A percentile compares a stretch with the other conserved stretches of the same genome.
These are phyloP conservation scores for Achlya flavicornis DNA, from an alignment of 2,888 invertebrate genomes.

Conservation along the genomic window DNA sequence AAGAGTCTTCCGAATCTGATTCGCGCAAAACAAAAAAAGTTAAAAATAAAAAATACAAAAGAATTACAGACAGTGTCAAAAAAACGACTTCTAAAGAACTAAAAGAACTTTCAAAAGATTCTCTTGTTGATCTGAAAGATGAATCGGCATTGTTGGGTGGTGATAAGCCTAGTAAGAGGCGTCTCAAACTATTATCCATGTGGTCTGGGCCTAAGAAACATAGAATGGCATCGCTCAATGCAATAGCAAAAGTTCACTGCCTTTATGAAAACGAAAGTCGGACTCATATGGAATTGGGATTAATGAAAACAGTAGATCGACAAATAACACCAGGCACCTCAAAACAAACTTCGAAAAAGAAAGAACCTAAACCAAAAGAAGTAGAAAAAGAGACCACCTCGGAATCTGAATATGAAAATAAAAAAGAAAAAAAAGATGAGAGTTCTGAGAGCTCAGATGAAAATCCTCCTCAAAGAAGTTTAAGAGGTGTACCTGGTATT, in stretches of 20 bases:
- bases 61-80: conserved; percentile 67
- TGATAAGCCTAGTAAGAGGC: conserved; percentile 74
- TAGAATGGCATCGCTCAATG: conserved; percentile 94
- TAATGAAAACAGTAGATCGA: conserved; percentile 77
- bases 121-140: conserved; percentile 72
- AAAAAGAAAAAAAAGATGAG: conserved; percentile 69
- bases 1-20: conserved; percentile 74
- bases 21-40: conserved; percentile 63
- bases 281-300: conserved; percentile 86
- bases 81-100: conserved; percentile 72
- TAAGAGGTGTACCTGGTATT: conserved; percentile 89
- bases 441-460: conserved; percentile 82
- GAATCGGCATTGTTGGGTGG: conserved; percentile 60
- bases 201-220: conserved; percentile 92
- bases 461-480: conserved; percentile 81
- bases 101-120: conserved; percentile 77
- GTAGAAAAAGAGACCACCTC: conserved; percentile 74
- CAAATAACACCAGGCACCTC: conserved; percentile 81
- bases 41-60: conserved; percentile 73
- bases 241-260: conserved; percentile 95
- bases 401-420: conserved; percentile 78
- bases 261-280: conserved; percentile 94
- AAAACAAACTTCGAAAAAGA: conserved; percentile 74
- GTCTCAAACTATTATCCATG: conserved; percentile 86
- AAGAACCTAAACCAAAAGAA: conserved; percentile 70